Evolutionary conservation across 2,888 invertebrate species (phyloP).

Genomic region (Agonum fuliginosum): DNA sequence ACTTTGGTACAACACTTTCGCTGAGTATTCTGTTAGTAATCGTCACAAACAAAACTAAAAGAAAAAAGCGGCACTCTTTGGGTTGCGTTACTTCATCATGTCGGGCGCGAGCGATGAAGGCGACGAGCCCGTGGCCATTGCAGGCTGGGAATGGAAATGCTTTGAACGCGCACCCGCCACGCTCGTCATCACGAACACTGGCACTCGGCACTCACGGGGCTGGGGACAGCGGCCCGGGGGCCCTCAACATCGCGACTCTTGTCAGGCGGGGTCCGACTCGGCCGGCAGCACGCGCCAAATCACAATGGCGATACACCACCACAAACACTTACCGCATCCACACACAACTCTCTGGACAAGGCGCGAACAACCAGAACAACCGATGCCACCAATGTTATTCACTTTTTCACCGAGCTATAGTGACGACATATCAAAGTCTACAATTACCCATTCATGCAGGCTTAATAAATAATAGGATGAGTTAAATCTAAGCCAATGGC

Average conservation of each 20-base stretch:
- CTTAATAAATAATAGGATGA: conserved; percentile 77
- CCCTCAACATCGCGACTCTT: not conserved
- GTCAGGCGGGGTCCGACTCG: conserved; percentile 41
- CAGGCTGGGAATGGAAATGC: too few species aligned
- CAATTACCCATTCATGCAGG: conserved; percentile 73
- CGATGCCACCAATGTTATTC: conserved; percentile 56
- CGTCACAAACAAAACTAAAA: conserved; percentile 27
- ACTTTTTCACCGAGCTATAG: conserved; percentile 63
- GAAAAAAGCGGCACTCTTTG: not conserved
- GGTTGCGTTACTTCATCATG: conserved; percentile 8
- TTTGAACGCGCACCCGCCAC: too few species aligned
- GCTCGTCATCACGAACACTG: too few species aligned
- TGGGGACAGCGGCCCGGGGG: not conserved
- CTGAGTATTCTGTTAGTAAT: conserved; percentile 18
- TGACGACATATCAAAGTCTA: conserved; percentile 71
- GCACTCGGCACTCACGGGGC: conserved; percentile 17
- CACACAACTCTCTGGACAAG: conserved; percentile 59
- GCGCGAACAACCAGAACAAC: conserved; percentile 46
- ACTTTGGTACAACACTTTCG: conserved; percentile 18
- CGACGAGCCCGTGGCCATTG: not conserved
- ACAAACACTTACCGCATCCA: conserved; percentile 54
- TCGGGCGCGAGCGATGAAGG: too few species aligned
- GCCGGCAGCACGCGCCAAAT: conserved; percentile 57
- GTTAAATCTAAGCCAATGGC: conserved; percentile 74
- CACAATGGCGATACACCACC: conserved; percentile 59